These are phyloP conservation scores for Lithophane ornitopus DNA, from an alignment of 2,888 invertebrate genomes.

Conservation along the genomic window DNA sequence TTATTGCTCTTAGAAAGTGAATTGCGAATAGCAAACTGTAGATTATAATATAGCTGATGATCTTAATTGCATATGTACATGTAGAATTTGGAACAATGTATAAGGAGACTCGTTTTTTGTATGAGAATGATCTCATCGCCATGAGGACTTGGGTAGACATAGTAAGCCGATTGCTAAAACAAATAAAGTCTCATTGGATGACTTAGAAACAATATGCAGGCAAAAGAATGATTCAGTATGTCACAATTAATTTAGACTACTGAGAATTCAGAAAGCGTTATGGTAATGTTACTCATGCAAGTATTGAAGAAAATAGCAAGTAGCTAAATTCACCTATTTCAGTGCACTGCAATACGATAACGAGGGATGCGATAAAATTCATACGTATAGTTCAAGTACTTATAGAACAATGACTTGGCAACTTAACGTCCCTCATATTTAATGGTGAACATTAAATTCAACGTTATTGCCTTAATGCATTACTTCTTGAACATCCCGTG, in stretches of 20 bases:
- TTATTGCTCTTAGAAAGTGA: slow-evolving; percentile 63
- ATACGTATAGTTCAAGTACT: slow-evolving; percentile 9
- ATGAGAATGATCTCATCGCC: slow-evolving; percentile 75
- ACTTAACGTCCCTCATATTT: slow-evolving; percentile 34
- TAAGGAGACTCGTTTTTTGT: slow-evolving; percentile 67
- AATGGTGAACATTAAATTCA: slow-evolving; percentile 36
- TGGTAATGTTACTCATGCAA: slow-evolving; percentile 26
- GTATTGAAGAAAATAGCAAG: slow-evolving; percentile 35
- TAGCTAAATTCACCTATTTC: slow-evolving; percentile 45
- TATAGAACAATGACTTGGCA: slow-evolving; percentile 45
- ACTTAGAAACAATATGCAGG: slow-evolving; percentile 28
- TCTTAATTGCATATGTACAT: slow-evolving; percentile 58
- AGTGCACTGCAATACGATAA: slow-evolving; percentile 50
- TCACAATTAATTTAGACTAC: slow-evolving; percentile 43
- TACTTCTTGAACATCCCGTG: slow-evolving; percentile 31
- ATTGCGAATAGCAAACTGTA: slow-evolving; percentile 46
- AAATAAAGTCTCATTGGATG: slow-evolving; percentile 60
- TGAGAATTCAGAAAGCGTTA: slow-evolving; percentile 13
- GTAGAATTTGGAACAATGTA: slow-evolving; percentile 63
- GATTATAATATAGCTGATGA: slow-evolving; percentile 41
- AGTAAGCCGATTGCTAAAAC: slow-evolving; percentile 48
- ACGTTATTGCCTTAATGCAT: slow-evolving; percentile 22
- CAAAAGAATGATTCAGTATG: slow-evolving; percentile 54
- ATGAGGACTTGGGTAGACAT: slow-evolving; percentile 72
- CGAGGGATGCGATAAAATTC: slow-evolving; percentile 39